Evolutionary conservation across 2,888 invertebrate genomes (phyloP).

Genomic region (Odontomyia ornata): DNA sequence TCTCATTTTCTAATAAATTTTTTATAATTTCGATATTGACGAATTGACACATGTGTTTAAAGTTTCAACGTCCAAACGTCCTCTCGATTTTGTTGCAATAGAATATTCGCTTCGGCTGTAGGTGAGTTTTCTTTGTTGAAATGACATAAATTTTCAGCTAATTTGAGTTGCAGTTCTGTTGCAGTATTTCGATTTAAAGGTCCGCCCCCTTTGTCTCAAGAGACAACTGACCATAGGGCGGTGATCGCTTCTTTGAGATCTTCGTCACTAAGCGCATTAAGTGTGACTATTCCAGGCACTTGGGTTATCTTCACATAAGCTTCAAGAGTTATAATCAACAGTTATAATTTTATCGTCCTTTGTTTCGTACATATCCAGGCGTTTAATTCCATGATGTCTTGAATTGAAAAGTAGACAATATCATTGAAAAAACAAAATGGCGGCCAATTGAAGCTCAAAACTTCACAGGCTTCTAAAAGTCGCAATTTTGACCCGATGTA

Average conservation of each 20-base stretch:
- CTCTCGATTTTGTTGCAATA: no score
- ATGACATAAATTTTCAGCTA: conserved; percentile 72
- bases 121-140: no score
- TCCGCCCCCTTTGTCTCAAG: conserved; percentile 72
- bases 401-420: conserved; percentile 75
- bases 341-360: conserved; percentile 78
- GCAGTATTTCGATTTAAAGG: conserved; percentile 63
- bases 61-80: no score
- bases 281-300: conserved; percentile 69
- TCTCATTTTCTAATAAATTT: no score
- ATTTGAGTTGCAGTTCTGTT: conserved; percentile 76
- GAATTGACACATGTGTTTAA: no score
- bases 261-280: conserved; percentile 70
- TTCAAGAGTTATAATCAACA: conserved; percentile 83
- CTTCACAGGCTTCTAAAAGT: no score
- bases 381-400: conserved; percentile 85
- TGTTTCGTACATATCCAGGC: conserved; percentile 85
- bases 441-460: no score
- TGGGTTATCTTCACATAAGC: conserved; percentile 87
- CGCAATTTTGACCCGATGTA: no score
- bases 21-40: no score
- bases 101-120: no score
- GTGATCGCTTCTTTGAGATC: conserved; percentile 81
- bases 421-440: no score
- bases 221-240: conserved; percentile 83